Percentiles rank a stretch among this genome's conserved stretches.
Evolutionary conservation across 2,113 vertebrate species (phyloP).

Genomic region (Trogon melanurus): DNA sequence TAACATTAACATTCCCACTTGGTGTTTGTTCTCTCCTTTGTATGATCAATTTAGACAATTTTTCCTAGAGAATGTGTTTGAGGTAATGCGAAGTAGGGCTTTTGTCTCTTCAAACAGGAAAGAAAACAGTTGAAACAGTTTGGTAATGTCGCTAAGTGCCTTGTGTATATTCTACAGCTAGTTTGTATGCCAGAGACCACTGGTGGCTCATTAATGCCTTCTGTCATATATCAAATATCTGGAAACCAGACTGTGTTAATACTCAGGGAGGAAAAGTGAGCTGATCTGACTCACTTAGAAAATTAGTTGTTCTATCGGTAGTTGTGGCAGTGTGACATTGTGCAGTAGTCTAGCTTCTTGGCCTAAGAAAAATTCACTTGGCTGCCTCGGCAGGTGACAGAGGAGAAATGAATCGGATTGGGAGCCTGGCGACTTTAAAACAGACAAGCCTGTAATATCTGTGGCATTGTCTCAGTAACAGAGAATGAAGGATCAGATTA

Average conservation of each 20-base stretch:
- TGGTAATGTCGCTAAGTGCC: neutral
- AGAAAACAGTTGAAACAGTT: neutral
- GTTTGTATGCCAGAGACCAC: neutral
- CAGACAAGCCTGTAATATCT: neutral
- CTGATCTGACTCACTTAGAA: neutral
- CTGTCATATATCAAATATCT: neutral
- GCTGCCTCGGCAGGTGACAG: neutral
- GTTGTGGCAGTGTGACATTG: neutral
- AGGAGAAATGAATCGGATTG: neutral
- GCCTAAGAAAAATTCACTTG: neutral
- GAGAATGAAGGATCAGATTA: neutral
- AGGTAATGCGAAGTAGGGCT: neutral
- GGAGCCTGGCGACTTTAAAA: neutral
- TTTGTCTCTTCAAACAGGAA: slow-evolving; percentile 3
- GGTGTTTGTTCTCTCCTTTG: neutral
- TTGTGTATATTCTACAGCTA: neutral
- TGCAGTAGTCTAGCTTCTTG: neutral
- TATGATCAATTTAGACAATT: neutral
- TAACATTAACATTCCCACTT: neutral
- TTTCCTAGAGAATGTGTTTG: neutral
- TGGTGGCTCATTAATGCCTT: neutral
- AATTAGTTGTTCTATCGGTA: neutral
- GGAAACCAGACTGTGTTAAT: neutral
- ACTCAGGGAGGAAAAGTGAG: neutral
- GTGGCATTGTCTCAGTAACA: neutral